Evolutionary conservation across 2,113 vertebrate genomes (phyloP).

Genomic region (Pygoscelis antarcticus): DNA sequence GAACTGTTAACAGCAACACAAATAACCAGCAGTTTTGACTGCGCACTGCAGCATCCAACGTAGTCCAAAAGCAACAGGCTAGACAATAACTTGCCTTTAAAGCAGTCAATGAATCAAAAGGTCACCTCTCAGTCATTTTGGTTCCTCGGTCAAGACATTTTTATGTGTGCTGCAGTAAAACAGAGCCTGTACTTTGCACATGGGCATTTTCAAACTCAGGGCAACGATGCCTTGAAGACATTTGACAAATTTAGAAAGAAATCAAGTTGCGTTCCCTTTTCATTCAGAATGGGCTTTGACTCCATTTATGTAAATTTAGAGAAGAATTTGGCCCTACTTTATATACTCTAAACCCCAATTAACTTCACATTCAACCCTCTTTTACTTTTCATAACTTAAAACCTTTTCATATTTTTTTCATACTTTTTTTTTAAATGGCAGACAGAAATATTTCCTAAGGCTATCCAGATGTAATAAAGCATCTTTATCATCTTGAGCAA

Average conservation of each 20-base stretch:
- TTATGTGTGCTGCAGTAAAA: not conserved
- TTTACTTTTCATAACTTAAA: not conserved
- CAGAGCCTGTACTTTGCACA: not conserved
- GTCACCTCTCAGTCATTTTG: not conserved
- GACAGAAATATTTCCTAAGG: not conserved
- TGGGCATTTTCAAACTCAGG: not conserved
- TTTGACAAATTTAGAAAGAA: not conserved
- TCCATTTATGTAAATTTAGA: not conserved
- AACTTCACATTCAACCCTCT: not conserved
- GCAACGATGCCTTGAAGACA: not conserved
- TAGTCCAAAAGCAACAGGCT: not conserved
- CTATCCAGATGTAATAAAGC: not conserved
- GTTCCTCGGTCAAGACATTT: not conserved
- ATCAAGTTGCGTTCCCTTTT: not conserved
- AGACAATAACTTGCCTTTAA: not conserved
- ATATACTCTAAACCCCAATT: not conserved
- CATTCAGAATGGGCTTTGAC: not conserved
- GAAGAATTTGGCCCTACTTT: not conserved
- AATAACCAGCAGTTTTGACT: not conserved
- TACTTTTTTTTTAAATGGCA: not conserved
- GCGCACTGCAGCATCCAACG: not conserved
- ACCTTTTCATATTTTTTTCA: not conserved
- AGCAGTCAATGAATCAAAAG: not conserved
- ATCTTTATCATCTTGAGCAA: constrained; percentile 21
- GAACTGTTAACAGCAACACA: not conserved